Evolutionary conservation across 2,113 vertebrate genomes (phyloP).

Genomic region (Genyomyrus donnyi): DNA sequence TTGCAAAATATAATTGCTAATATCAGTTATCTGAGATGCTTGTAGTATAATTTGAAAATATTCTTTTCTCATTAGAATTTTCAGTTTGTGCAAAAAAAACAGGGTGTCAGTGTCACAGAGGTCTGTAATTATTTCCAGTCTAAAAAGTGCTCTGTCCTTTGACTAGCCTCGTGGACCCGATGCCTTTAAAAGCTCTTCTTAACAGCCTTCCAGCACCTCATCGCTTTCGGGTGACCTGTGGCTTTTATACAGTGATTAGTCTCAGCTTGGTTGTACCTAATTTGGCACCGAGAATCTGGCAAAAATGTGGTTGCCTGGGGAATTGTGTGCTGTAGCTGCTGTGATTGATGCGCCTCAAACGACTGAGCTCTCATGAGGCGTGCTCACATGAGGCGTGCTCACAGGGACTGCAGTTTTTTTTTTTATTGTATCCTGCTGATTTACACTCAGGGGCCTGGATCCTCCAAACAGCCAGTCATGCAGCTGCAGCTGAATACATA

Average conservation of each 20-base stretch:
- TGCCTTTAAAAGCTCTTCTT: neutral
- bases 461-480: neutral
- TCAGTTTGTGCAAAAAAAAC: neutral
- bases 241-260: neutral
- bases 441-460: neutral
- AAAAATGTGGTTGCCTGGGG: neutral
- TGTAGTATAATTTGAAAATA: slow-evolving; percentile 2
- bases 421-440: neutral
- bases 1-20: neutral
- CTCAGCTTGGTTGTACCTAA: neutral
- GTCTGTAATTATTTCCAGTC: neutral
- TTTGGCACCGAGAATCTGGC: neutral
- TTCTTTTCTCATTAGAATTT: neutral
- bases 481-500: neutral
- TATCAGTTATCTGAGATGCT: neutral
- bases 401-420: neutral
- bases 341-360: neutral
- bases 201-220: neutral
- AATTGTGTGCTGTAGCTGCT: neutral
- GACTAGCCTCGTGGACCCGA: neutral
- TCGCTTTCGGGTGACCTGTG: neutral
- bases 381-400: neutral
- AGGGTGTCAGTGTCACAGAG: neutral
- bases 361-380: neutral
- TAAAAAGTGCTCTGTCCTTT: neutral